phyloP scores from a whole-genome alignment of 2,888 invertebrate species.

The Drosophila kambysellisi region DNA sequence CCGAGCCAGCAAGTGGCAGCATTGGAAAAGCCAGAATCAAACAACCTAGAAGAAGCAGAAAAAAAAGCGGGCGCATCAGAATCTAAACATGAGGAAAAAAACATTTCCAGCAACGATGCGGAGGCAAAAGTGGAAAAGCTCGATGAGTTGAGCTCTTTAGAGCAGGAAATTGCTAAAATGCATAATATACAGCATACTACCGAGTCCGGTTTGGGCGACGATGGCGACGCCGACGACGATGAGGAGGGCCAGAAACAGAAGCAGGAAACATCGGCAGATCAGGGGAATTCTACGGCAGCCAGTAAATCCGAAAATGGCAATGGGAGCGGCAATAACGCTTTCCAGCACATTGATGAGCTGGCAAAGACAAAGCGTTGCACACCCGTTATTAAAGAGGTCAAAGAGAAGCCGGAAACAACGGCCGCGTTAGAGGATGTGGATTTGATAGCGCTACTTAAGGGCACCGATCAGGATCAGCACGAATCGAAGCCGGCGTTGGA shows the following conservation, averaged over 20 bases:
- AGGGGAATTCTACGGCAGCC: constrained; percentile 4
- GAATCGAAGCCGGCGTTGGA: constrained; percentile 3
- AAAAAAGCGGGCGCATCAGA: constrained; percentile 52
- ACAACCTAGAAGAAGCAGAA: constrained; percentile 29
- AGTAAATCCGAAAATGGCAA: constrained; percentile 33
- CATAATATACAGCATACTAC: constrained; percentile 63
- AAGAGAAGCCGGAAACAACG: constrained; percentile 10
- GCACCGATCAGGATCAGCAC: constrained; percentile 86
- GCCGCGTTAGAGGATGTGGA: constrained; percentile 80
- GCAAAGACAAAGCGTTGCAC: constrained; percentile 18
- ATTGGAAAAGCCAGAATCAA: constrained; percentile 32
- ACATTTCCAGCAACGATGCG: constrained; percentile 13
- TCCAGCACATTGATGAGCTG: constrained; percentile 16
- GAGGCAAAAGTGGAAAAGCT: constrained; percentile 49
- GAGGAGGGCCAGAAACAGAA: not conserved
- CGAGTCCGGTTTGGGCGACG: constrained; percentile 20
- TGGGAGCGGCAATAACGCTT: constrained; percentile 13
- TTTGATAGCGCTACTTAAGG: constrained; percentile 86
- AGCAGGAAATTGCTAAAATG: constrained; percentile 83
- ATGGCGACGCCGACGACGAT: not conserved
- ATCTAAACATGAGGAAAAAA: constrained; percentile 38
- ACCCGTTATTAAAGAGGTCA: constrained; percentile 11
- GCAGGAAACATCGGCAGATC: constrained; percentile 4
- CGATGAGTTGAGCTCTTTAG: constrained; percentile 81
- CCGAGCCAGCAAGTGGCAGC: constrained; percentile 6